A percentile compares a stretch with the other conserved stretches of the same genome.
These are phyloP conservation scores for Parnassius mnemosyne DNA, from an alignment of 2,888 invertebrate genomes.

Conservation along the genomic window DNA sequence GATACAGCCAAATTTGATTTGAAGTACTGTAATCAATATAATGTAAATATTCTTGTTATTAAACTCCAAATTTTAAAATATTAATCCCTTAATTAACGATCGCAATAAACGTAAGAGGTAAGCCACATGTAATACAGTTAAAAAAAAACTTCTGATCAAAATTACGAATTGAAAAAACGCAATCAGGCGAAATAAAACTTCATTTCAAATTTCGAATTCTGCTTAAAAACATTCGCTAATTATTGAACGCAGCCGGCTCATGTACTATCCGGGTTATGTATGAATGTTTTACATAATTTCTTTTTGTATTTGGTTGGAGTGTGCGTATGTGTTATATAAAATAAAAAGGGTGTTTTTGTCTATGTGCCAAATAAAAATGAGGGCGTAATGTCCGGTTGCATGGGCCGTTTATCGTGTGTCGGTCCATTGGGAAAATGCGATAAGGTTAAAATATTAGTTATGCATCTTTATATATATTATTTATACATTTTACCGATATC, in stretches of 20 bases:
- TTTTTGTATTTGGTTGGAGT: constrained; percentile 38
- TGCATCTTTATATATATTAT: too few species aligned
- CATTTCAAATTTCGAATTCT: constrained; percentile 72
- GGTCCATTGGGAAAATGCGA: constrained; percentile 36
- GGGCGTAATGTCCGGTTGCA: constrained; percentile 75
- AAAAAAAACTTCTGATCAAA: constrained; percentile 44
- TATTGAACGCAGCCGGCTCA: constrained; percentile 60
- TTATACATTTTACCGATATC: too few species aligned
- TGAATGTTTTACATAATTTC: constrained; percentile 39
- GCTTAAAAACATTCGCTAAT: constrained; percentile 76
- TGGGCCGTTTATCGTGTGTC: constrained; percentile 66
- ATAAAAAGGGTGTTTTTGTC: constrained; percentile 77
- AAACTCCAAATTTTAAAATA: not conserved
- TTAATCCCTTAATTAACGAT: constrained; percentile 30
- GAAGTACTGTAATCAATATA: too few species aligned
- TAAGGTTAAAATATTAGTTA: constrained; percentile 39
- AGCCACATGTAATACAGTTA: constrained; percentile 34
- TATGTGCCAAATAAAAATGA: constrained; percentile 81
- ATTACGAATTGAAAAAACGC: constrained; percentile 60
- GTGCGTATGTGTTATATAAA: constrained; percentile 60
- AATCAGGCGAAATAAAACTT: constrained; percentile 67
- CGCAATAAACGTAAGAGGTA: constrained; percentile 38
- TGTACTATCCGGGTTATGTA: constrained; percentile 42
- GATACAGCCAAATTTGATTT: too few species aligned
- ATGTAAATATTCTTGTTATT: not conserved